Evolutionary conservation across 2,888 invertebrate species (phyloP).

Genomic region (Rhaphigaster nebulosa): DNA sequence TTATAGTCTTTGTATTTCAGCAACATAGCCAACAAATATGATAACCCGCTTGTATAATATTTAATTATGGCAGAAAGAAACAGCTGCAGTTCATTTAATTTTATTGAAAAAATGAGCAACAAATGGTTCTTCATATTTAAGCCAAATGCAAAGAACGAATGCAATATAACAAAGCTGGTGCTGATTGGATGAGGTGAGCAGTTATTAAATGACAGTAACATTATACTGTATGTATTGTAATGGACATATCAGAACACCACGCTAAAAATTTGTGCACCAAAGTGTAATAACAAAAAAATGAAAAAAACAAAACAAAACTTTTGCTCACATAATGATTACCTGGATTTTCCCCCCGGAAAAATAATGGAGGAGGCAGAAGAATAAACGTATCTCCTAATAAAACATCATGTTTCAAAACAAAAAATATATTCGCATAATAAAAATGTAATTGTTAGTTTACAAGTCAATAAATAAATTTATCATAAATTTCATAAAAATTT

Average conservation of each 20-base stretch:
- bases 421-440: background rate
- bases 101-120: background rate
- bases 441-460: background rate
- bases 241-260: constrained; percentile 18
- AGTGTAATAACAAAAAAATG: background rate
- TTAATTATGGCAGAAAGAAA: background rate
- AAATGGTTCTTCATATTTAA: background rate
- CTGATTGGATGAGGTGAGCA: constrained; percentile 19
- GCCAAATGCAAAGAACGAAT: background rate
- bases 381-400: constrained; percentile 55
- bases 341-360: constrained; percentile 49
- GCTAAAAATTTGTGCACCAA: constrained; percentile 1
- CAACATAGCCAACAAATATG: background rate
- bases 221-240: background rate
- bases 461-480: background rate
- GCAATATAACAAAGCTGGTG: constrained; percentile 49
- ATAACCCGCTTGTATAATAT: background rate
- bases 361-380: constrained; percentile 56
- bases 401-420: constrained; percentile 27
- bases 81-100: background rate
- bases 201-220: background rate
- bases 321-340: constrained; percentile 34
- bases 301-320: background rate
- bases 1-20: background rate
- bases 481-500: background rate